A percentile compares a stretch with the other conserved stretches of the same genome.
Conservation (phyloP, 64 coral and sea anemone species). For the Dendrophyllia cribrosa region DNA sequence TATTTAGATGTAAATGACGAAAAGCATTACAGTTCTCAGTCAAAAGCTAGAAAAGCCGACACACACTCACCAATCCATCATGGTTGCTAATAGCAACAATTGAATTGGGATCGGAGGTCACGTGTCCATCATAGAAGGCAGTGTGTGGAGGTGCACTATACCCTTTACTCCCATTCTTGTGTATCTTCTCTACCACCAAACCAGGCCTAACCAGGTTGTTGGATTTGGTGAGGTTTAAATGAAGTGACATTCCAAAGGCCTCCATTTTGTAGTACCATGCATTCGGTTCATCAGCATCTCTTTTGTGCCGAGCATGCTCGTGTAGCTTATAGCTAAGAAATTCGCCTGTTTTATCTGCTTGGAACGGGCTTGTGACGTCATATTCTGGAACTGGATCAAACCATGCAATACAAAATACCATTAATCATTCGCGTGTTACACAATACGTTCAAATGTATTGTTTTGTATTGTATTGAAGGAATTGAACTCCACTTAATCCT, state of each 20-base stretch:
- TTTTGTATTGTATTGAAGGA: too few relatives aligned
- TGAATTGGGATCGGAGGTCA: slow-evolving; percentile 61
- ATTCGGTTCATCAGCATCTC: slow-evolving; percentile 21
- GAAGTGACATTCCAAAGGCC: slow-evolving; percentile 63
- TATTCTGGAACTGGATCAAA: slow-evolving; percentile 57
- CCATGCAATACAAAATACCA: too few relatives aligned
- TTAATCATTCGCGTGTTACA: too few relatives aligned
- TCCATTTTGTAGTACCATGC: slow-evolving; percentile 47
- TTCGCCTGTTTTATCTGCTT: slow-evolving; percentile 47
- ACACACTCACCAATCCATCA: slow-evolving; percentile 41
- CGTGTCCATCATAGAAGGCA: slow-evolving; percentile 44
- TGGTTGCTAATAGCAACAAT: slow-evolving; percentile 45
- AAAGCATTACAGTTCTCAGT: too few relatives aligned
- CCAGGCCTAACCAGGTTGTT: not conserved
- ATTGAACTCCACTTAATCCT: too few relatives aligned
- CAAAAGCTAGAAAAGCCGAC: not conserved
- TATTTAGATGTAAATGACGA: too few relatives aligned
- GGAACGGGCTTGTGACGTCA: slow-evolving; percentile 56
- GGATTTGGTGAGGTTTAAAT: slow-evolving; percentile 52
- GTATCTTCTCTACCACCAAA: slow-evolving; percentile 47
- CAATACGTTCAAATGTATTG: too few relatives aligned
- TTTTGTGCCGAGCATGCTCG: slow-evolving; percentile 34
- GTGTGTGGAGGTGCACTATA: slow-evolving; percentile 17
- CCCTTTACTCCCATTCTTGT: slow-evolving; percentile 39
- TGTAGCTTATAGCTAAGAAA: slow-evolving; percentile 62